Base-by-base conservation (phyloP, 2,113 vertebrate species). In the Stictonetta naevosa region DNA sequence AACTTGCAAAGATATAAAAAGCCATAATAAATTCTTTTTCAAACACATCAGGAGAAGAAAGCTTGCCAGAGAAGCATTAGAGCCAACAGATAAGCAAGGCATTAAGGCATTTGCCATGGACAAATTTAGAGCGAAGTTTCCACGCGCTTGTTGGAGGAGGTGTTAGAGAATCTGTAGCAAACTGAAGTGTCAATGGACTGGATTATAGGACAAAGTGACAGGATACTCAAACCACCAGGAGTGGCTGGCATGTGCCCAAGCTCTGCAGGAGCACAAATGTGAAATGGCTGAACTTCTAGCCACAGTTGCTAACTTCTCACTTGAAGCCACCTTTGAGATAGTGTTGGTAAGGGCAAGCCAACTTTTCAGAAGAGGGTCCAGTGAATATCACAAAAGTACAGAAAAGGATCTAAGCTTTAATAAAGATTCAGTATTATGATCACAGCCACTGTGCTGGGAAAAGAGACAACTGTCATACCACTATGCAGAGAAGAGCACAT, bases 101-200 rank as follows among this genome's bases (percentile, higher is more conserved):
- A 46, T 75, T 59, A 88, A 93, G 86, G 42, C 42, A 74, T 90
- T 92, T 93, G 79, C 86, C 64, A 81, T 78, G 34, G 69, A 88
- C 76, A 92, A 83, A 77, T 60, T 83, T 69, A 55, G 79, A 55
- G 83, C 63, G 63, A 96, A 90, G 46, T 93, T 96, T 95, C 94
- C 88, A 91, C 6, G 8, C 69, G 86, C 72, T 90, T 83, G 93
- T 93, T 64, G 72, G 77, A 96, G 69, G 77, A 91, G 77, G 89
- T 95, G 88, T 93, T 88, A 92, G 91, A 93, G 94, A 93, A 95
- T 93, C 94, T 97, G 96, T 92, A 94, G 86, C 86, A 86, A 94
- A 78, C 69, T 82, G 73, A 92, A 89, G 91, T 52, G 91, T 88
- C 79, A 84, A 82, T 86, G 86, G 68, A 95, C 81, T 66, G 94